Base-by-base conservation (phyloP, 2,888 invertebrate genomes). In the Taenaris catops region DNA sequence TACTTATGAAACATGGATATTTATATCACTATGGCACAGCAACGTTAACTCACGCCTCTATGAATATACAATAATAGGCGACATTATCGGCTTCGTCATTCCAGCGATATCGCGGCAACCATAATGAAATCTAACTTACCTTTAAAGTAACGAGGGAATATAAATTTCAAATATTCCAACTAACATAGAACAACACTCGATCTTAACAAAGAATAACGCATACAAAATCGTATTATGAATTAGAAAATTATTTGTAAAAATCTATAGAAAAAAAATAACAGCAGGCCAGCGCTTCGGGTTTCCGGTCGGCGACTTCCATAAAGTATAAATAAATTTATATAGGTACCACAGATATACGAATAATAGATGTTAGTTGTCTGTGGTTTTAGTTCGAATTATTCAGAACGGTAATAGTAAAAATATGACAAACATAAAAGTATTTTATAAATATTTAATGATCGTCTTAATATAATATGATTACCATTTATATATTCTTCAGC, bases 211-310 rank as follows among this genome's bases (percentile, higher is more conserved):
- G 20, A 27, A 27, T 41, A 18, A n/a, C 7, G 18, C 25, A 34
- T 37, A 25, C 24, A 37, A 40, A 34, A 43, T 14, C 19, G 24
- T 36, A 36, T 34, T 35, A 28, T 17, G 23, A 31, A 4, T n/a
- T n/a, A n/a, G n/a, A n/a, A n/a, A 11, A 10, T 34, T 35, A 27
- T 59, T 67, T 60, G 49, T 63, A 68, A 65, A 71, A 63, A 46
- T 59, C 58, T 68, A 59, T 59, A 64, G 61, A 73, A 68, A 67
- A 74, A 78, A 79, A 71, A 74, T 45, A 46, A 51, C 46, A 73
- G 49, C 78, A 69, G 67, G 65, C 58, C 17, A 11, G 28, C 33
- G 37, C 7, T 11, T 55, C 50, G 58, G 39, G 65, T 63, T 75
- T 75, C 75, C 73, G 68, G 61, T 51, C 32, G 35, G 40, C 38